These are phyloP conservation scores for Eptatretus atami DNA, from an alignment of 2,797 vertebrate genomes.

Conservation along the genomic window DNA sequence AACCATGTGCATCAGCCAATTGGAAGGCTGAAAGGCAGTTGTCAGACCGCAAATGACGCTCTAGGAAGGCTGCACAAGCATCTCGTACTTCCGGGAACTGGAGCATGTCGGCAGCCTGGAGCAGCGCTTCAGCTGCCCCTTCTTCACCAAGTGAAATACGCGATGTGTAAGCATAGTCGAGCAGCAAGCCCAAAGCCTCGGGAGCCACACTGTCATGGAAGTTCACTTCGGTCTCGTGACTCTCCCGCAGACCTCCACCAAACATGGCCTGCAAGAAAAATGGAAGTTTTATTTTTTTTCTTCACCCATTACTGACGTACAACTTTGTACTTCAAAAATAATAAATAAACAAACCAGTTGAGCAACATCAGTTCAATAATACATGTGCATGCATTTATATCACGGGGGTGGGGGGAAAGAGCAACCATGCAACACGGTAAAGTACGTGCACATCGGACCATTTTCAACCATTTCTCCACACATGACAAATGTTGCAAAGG, in stretches of 20 bases:
- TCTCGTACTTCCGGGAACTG: slow-evolving; percentile 2
- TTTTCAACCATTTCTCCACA: too few species aligned
- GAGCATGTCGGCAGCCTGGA: slow-evolving; percentile 4
- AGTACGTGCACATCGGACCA: too few species aligned
- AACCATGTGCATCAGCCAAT: slow-evolving; percentile 5
- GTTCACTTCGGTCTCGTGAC: slow-evolving; percentile 2
- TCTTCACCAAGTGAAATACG: background rate
- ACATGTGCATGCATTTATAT: too few species aligned
- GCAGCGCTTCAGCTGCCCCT: background rate
- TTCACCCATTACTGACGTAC: too few species aligned
- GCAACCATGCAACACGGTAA: too few species aligned
- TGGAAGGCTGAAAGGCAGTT: slow-evolving; percentile 1
- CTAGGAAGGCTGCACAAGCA: background rate
- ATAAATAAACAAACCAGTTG: too few species aligned
- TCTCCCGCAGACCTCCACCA: background rate
- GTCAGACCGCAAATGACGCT: slow-evolving; percentile 2
- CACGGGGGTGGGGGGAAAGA: too few species aligned
- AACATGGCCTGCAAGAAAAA: background rate
- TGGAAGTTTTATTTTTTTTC: too few species aligned
- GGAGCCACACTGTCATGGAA: slow-evolving; percentile 2
- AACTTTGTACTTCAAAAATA: too few species aligned
- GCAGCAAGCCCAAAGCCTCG: slow-evolving; percentile 1
- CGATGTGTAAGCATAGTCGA: slow-evolving; percentile 1
- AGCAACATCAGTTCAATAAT: too few species aligned
- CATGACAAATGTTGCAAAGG: too few species aligned